Evolutionary conservation across 2,888 invertebrate genomes (phyloP).

Genomic region (Drosophila acutilabella): DNA sequence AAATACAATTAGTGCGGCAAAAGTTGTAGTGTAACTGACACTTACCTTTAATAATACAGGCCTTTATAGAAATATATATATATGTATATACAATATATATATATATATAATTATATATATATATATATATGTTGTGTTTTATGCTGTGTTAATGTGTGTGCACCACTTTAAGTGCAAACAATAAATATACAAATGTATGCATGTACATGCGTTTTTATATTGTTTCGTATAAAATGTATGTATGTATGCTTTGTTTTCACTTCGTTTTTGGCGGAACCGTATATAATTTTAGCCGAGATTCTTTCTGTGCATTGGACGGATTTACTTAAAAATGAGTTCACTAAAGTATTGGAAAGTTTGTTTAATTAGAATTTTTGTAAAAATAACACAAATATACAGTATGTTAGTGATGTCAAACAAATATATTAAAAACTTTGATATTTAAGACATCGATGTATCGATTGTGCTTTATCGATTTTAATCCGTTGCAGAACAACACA

Average conservation of each 20-base stretch:
- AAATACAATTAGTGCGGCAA: constrained; percentile 7
- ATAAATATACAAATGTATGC: constrained; percentile 41
- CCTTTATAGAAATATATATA: constrained; percentile 2
- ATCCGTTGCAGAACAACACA: constrained; percentile 12
- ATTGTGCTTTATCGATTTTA: constrained; percentile 36
- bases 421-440: constrained; percentile 30
- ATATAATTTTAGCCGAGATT: constrained; percentile 31
- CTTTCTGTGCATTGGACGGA: constrained; percentile 43
- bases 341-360: constrained; percentile 29
- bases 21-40: constrained; percentile 9
- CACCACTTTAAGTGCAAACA: constrained; percentile 45
- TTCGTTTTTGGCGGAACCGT: background rate
- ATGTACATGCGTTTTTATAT: constrained; percentile 31
- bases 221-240: constrained; percentile 14
- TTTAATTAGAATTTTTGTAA: constrained; percentile 57
- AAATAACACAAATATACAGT: constrained; percentile 46
- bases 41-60: constrained; percentile 39
- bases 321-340: constrained; percentile 23
- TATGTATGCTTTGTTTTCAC: constrained; percentile 7
- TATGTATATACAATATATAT: constrained; percentile 1
- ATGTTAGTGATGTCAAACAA: constrained; percentile 50
- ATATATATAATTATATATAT: background rate
- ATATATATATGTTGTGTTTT: background rate
- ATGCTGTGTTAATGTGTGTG: constrained; percentile 22
- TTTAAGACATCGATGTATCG: constrained; percentile 44